Base-by-base conservation (phyloP, 37 sponge, comb jelly and placozoan species). In the Halichondria panicea region DNA sequence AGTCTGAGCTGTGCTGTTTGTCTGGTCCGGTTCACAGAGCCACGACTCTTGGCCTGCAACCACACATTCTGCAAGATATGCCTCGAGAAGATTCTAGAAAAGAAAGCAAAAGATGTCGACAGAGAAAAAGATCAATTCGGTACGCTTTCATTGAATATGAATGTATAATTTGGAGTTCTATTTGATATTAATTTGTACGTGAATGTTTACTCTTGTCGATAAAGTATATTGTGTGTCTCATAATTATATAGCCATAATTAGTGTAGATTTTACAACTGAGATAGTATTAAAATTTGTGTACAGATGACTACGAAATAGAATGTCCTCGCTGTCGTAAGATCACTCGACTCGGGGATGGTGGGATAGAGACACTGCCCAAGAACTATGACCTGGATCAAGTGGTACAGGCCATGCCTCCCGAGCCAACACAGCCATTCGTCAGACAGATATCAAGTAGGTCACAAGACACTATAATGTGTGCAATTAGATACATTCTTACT, bases 21-120 rank as follows among this genome's bases (percentile, higher is more conserved):
- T 34, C 56, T 74, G 22, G 68, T 15, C 66, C 74, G 75, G 24
- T 82, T 42, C 75, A 21, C 39, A 2, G 83, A 82, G 57, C 83
- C 83, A 2, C 55, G 83, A 27, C 55, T 82, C 18, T 55, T 82
- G 35, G 39, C 42, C 33, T 82, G 83, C 59, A 50, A 28, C n/a
- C 83, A 82, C 43, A 75, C 83, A 0, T 87, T 81, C 82, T 75
- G 75, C 37, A 45, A 35, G 25, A 3, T 6, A 9, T 81, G 88
- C 43, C 84, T 81, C 9, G 38, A 63, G 35, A 57, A 70, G 45
- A 35, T 87, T 24, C 35, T 81, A 58, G 68, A 27, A 43, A 75
- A 56, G 35, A 56, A 25, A 36, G 33, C 32, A 5, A 70, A 39
- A 13, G 25, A 66, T 66, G 21, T 48, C 6, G 66, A 64, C 66